Percentiles rank a stretch among this genome's conserved stretches.
phyloP scores from a whole-genome alignment of 2,888 invertebrate species.

The Xestia ashworthii region DNA sequence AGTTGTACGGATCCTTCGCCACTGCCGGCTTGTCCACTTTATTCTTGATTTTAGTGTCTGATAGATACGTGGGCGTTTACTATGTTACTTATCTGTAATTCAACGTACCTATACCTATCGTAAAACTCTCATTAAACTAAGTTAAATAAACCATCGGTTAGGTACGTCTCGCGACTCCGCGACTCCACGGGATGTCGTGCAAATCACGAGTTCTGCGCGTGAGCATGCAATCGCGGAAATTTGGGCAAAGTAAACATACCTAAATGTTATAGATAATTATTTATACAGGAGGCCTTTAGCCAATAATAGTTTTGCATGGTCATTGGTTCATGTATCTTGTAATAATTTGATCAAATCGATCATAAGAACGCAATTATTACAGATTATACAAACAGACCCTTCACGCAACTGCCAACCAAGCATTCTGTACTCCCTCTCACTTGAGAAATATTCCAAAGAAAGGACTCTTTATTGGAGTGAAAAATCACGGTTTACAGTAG shows the following conservation, averaged over 20 bases:
- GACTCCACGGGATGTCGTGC: constrained; percentile 25
- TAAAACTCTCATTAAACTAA: neutral
- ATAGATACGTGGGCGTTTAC: neutral
- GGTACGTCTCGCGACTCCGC: constrained; percentile 5
- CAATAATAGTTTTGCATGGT: neutral
- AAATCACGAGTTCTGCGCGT: constrained; percentile 40
- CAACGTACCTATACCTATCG: neutral
- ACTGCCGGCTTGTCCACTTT: no score
- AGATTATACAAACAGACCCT: no score
- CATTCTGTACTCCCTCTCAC: no score
- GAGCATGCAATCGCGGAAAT: constrained; percentile 40
- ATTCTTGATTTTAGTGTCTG: neutral
- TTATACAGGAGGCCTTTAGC: neutral
- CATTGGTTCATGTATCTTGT: neutral
- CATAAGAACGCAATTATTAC: no score
- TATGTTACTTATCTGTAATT: neutral
- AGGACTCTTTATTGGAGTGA: no score
- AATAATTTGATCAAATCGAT: neutral
- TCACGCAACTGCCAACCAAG: no score
- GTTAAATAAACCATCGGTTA: constrained; percentile 18
- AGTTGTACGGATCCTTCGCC: no score
- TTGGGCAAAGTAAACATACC: constrained; percentile 26
- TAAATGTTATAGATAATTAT: constrained; percentile 6
- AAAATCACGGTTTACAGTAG: no score
- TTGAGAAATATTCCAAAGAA: no score